Conservation (phyloP, 2,888 invertebrate genomes). For the Apantesis nais region DNA sequence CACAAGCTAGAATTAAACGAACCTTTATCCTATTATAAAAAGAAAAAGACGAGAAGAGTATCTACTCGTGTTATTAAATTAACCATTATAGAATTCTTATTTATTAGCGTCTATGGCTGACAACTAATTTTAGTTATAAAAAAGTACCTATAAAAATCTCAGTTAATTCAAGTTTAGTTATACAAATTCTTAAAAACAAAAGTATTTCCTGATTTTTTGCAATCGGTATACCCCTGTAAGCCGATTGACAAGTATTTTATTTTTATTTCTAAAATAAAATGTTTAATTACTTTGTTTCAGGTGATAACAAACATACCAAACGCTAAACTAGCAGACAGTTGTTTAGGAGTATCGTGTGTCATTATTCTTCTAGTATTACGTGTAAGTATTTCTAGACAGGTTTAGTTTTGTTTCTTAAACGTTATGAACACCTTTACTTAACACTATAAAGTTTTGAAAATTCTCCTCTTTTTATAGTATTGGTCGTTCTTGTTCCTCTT, state of each 20-base stretch:
- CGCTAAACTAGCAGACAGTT: conserved; percentile 89
- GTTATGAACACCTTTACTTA: background rate
- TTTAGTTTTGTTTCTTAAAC: background rate
- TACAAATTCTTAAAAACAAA: background rate
- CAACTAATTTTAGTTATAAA: background rate
- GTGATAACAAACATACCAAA: conserved; percentile 89
- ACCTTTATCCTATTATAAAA: background rate
- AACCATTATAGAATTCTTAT: background rate
- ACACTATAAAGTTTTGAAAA: background rate
- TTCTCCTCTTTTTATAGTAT: background rate
- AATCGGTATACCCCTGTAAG: background rate
- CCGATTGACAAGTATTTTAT: background rate
- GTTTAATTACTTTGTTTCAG: conserved; percentile 54
- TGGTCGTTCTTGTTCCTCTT: background rate
- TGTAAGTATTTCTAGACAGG: conserved; percentile 81
- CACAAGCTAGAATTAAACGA: background rate
- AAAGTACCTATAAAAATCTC: background rate
- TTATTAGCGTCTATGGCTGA: no score
- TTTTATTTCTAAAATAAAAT: background rate
- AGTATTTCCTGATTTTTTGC: background rate
- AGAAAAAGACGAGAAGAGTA: background rate
- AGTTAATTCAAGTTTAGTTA: background rate
- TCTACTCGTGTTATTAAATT: background rate
- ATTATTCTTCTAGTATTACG: conserved; percentile 89
- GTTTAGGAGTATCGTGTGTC: conserved; percentile 90